These are phyloP conservation scores for Pan paniscus DNA, from an alignment of 2,113 vertebrate species.

Conservation along the genomic window DNA sequence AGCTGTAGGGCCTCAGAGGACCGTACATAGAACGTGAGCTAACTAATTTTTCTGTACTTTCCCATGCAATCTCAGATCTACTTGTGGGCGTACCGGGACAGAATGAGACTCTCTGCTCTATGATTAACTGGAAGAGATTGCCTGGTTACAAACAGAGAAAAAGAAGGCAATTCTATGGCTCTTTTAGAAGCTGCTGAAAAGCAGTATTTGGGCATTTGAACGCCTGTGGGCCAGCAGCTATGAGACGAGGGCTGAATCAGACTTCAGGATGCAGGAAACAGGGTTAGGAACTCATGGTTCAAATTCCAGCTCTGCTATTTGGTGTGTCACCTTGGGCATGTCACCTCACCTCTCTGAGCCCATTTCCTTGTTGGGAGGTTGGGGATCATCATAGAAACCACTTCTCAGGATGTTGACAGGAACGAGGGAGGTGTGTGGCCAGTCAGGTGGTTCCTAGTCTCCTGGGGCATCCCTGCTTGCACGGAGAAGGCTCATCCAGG, in stretches of 20 bases:
- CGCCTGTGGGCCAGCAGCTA: not conserved
- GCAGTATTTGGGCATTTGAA: not conserved
- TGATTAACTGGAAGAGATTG: constrained; percentile 68
- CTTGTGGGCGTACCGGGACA: constrained; percentile 66
- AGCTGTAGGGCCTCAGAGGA: not conserved
- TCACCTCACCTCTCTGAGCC: not conserved
- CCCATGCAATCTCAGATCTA: constrained; percentile 56
- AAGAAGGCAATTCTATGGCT: constrained; percentile 25
- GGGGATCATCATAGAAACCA: not conserved
- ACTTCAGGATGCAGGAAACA: not conserved
- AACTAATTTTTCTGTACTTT: constrained; percentile 13
- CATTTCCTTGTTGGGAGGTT: not conserved
- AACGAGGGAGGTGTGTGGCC: not conserved
- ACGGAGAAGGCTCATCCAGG: not conserved
- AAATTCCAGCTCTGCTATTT: not conserved
- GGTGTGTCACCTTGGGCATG: not conserved
- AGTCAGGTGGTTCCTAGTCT: not conserved
- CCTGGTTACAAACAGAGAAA: constrained; percentile 51
- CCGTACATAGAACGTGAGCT: not conserved
- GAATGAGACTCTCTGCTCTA: constrained; percentile 57
- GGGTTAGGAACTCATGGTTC: not conserved
- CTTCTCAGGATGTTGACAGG: not conserved
- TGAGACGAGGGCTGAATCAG: not conserved
- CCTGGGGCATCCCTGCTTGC: not conserved
- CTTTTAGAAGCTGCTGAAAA: constrained; percentile 23